Percentiles rank a stretch among this genome's conserved stretches.
phyloP scores from a whole-genome alignment of 53 echinoderm and acorn worm genomes.

The Holothuria leucospilota region DNA sequence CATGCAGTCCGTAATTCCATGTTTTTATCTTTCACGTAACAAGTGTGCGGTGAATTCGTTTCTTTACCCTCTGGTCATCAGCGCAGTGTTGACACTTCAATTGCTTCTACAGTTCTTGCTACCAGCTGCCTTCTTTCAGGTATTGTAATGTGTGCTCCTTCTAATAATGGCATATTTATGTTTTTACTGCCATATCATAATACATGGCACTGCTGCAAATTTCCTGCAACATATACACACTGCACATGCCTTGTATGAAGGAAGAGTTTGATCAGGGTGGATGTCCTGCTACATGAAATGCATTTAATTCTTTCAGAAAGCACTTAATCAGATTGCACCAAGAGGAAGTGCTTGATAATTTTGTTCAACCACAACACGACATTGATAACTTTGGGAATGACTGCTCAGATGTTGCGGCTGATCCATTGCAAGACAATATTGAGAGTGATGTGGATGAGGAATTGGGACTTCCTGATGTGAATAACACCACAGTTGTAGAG shows the following conservation, averaged over 20 bases:
- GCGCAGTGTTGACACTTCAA: too few relatives aligned
- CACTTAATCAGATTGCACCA: slow-evolving; percentile 35
- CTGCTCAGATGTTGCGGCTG: slow-evolving; percentile 5
- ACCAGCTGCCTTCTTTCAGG: neutral
- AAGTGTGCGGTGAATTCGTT: too few relatives aligned
- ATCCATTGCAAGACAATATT: slow-evolving; percentile 7
- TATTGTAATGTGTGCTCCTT: neutral
- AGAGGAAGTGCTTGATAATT: slow-evolving; percentile 17
- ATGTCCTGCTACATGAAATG: slow-evolving; percentile 36
- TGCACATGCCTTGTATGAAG: slow-evolving; percentile 61
- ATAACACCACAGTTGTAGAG: neutral
- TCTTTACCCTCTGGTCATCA: too few relatives aligned
- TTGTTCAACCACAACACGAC: slow-evolving; percentile 4
- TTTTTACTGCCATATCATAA: slow-evolving; percentile 35
- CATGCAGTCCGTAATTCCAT: too few relatives aligned
- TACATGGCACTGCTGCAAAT: slow-evolving; percentile 4
- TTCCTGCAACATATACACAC: slow-evolving; percentile 25
- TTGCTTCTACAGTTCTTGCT: too few relatives aligned
- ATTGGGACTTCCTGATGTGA: neutral
- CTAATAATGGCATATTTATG: slow-evolving; percentile 40
- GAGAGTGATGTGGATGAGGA: slow-evolving; percentile 18
- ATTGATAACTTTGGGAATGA: slow-evolving; percentile 31
- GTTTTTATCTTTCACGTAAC: too few relatives aligned
- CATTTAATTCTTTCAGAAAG: slow-evolving; percentile 53
- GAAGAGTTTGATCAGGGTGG: slow-evolving; percentile 51